Percentiles rank a stretch among this genome's conserved stretches.
phyloP scores from a whole-genome alignment of 2,113 vertebrate species.

The Onychostoma macrolepis region DNA sequence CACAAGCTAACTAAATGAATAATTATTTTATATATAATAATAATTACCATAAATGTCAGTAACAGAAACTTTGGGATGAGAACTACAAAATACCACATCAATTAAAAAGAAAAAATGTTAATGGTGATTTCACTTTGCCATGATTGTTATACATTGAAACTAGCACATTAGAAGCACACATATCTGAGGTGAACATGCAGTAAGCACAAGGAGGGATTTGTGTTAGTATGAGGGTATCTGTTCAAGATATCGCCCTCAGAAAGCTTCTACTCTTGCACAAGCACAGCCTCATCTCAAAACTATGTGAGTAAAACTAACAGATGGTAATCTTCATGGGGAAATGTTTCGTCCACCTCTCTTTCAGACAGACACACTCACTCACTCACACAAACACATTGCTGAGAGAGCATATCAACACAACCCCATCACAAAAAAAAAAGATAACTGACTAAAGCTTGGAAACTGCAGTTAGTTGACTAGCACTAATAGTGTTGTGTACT shows the following conservation, averaged over 20 bases:
- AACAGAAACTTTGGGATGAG: background rate
- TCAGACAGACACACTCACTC: background rate
- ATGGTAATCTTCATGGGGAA: constrained; percentile 2
- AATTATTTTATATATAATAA: background rate
- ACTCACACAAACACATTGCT: background rate
- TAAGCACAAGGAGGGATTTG: constrained; percentile 1
- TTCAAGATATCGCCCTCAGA: background rate
- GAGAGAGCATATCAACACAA: background rate
- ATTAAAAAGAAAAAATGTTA: background rate
- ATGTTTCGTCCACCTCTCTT: background rate
- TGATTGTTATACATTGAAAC: constrained; percentile 14
- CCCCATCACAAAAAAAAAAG: background rate
- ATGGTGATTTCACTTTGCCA: constrained; percentile 25
- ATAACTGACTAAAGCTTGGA: background rate
- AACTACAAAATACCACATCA: background rate
- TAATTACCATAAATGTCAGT: background rate
- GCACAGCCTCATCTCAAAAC: constrained; percentile 39
- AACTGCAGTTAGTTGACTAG: constrained; percentile 34
- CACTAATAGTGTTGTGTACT: background rate
- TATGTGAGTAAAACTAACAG: constrained; percentile 43
- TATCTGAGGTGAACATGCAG: constrained; percentile 13
- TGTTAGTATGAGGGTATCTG: constrained; percentile 5
- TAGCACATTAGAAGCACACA: background rate
- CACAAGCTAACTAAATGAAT: background rate
- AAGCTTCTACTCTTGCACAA: background rate